Percentiles rank a stretch among this genome's conserved stretches.
These are phyloP conservation scores for Paracyclopina nana DNA, from an alignment of 1,140 invertebrate species.

Conservation along the genomic window DNA sequence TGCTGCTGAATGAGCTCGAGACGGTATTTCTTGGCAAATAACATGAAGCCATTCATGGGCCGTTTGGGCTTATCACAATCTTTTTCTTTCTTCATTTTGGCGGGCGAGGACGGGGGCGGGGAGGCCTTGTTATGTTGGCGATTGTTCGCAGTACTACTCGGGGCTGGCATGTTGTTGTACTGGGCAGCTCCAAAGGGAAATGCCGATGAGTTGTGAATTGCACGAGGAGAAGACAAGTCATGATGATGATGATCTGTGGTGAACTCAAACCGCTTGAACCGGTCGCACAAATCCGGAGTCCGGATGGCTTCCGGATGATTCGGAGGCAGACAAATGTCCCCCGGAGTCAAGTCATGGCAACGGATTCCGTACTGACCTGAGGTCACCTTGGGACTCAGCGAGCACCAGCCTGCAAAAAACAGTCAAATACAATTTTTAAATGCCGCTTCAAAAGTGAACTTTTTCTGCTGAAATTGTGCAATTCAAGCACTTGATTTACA, in stretches of 20 bases:
- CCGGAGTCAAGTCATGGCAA: slow-evolving; percentile 25
- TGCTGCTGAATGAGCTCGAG: slow-evolving; percentile 32
- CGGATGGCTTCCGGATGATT: slow-evolving; percentile 24
- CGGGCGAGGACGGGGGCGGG: slow-evolving; percentile 22
- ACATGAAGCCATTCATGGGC: slow-evolving; percentile 39
- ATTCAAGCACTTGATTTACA: background rate
- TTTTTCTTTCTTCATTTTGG: slow-evolving; percentile 19
- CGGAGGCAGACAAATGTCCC: slow-evolving; percentile 28
- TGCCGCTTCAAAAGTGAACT: no score
- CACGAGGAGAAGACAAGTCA: background rate
- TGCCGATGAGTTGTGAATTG: no score
- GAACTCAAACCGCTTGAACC: slow-evolving; percentile 21
- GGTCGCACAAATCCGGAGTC: slow-evolving; percentile 23
- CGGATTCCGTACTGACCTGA: slow-evolving; percentile 27
- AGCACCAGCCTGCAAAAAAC: slow-evolving; percentile 28
- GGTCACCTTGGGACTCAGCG: slow-evolving; percentile 25
- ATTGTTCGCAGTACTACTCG: slow-evolving; percentile 22
- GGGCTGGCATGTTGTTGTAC: slow-evolving; percentile 20
- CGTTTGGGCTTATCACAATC: slow-evolving; percentile 23
- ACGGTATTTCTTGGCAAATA: slow-evolving; percentile 34
- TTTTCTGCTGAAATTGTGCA: background rate
- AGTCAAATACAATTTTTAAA: no score
- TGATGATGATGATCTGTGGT: no score
- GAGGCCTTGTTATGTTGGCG: slow-evolving; percentile 20
- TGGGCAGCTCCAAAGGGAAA: background rate